Conservation (phyloP, 2,888 invertebrate species). For the Disparrhopalites patrizii region DNA sequence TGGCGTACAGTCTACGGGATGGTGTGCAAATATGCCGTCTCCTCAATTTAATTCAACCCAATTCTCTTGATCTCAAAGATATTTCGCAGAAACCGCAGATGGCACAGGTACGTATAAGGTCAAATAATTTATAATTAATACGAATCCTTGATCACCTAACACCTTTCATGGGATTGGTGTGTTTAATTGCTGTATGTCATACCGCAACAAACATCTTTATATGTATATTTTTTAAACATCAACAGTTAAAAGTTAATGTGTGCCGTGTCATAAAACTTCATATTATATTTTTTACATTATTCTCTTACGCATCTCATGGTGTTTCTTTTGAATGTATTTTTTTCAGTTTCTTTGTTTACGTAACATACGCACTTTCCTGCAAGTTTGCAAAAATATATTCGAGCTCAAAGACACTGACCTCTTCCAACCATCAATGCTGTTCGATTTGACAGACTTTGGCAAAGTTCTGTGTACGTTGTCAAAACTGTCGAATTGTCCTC, state of each 20-base stretch:
- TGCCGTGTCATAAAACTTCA: too few species aligned
- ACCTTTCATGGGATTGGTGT: neutral
- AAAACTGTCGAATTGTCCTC: constrained; percentile 75
- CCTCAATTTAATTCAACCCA: constrained; percentile 76
- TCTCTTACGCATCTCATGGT: neutral
- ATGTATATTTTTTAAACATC: too few species aligned
- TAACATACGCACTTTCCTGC: constrained; percentile 89
- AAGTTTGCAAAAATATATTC: constrained; percentile 78
- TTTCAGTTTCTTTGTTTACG: constrained; percentile 90
- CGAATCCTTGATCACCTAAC: too few species aligned
- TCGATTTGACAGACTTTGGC: constrained; percentile 92
- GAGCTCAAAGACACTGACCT: constrained; percentile 78
- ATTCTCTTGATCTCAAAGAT: constrained; percentile 85
- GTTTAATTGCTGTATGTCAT: too few species aligned
- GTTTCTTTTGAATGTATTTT: neutral
- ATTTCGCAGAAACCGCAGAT: constrained; percentile 93
- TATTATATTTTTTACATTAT: too few species aligned
- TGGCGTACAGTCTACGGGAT: constrained; percentile 79
- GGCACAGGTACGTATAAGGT: constrained; percentile 72
- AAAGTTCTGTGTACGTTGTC: constrained; percentile 87
- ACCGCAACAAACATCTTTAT: too few species aligned
- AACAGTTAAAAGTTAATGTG: too few species aligned
- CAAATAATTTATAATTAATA: too few species aligned
- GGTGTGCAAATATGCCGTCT: constrained; percentile 95
- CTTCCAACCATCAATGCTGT: constrained; percentile 92